Base-by-base conservation (phyloP, 2,797 vertebrate genomes). In the Tangara arthus region DNA sequence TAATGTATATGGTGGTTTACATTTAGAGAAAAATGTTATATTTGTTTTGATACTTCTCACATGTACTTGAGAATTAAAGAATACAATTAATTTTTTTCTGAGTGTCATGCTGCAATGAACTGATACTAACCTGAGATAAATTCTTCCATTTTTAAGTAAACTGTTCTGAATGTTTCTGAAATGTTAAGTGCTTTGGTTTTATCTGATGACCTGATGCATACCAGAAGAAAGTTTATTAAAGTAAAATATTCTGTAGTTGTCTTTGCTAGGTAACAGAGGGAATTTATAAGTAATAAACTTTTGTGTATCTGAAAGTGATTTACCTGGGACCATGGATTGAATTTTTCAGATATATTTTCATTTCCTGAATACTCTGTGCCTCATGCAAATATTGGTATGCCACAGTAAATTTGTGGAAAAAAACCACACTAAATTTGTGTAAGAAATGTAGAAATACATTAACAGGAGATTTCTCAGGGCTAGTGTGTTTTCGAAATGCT, bases 301-400 rank as follows among this genome's bases (percentile, higher is more conserved):
- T 8, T 22, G n/a, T 83, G 8, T 71, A 69, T 93, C 82, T 92
- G 63, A 76, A 93, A 91, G 52, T 41, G 46, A 86, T 95, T 86
- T 97, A 50, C 91, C 70, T 71, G 65, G 66, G 76, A 88, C 69
- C 13, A 0, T 78, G 73, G 64, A 95, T 81, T 94, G 37, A 87
- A 72, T 94, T 96, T 96, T 91, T 79, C 91, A 90, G 69, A 72
- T 91, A 42, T 9, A 4, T 80, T 93, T 94, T 95, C n/a, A 89
- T 85, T 95, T 94, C 86, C 90, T 80, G 78, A 77, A 24, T 76
- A 35, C 27, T 57, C 0, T 53, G 20, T 72, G 20, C 56, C 75
- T 83, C 42, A 16, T 70, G 66, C 80, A 87, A 90, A 84, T 94
- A 86, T 46, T 91, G 60, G 32, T 70, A 37, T 41, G 37, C 35